Base-by-base conservation (phyloP, 2,888 invertebrate genomes). In the Helleia helle region DNA sequence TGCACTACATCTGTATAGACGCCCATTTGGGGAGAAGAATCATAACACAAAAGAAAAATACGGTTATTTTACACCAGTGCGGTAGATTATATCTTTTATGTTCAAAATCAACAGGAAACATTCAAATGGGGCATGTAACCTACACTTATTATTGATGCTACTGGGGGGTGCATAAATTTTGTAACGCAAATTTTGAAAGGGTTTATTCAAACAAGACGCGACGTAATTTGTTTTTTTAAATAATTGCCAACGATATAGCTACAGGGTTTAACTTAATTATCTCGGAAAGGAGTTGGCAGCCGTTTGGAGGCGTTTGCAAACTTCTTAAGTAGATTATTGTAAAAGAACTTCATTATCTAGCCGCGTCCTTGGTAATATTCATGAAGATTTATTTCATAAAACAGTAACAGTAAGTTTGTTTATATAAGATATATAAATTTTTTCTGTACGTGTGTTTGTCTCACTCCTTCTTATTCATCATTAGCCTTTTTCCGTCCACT, bases 51-150 rank as follows among this genome's bases (percentile, higher is more conserved):
- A 76, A 65, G 75, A 76, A 77, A 79, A 72, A 73, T 76, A 80
- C 74, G 71, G 73, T 79, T 81, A 81, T 83, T 84, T 83, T 81
- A 81, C 81, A 79, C 81, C 71, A 79, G 59, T 76, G 83, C 65
- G 83, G 83, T 81, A 83, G 81, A 81, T 83, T 80, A 80, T 80
- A 83, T 81, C 81, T 75, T 77, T 81, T 76, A 79, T 80, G 73
- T 66, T 73, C 62, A 81, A 83, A 81, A 80, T 81, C 83, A 81
- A 84, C 83, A 81, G 83, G 83, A 83, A 81, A 71, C 75, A 67
- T 80, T 70, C 71, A 80, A 83, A 84, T 83, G 80, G 80, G 74
- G 80, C 81, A 81, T 84, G 79, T 83, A 84, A 83, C 83, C 81
- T 77, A 83, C 74, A 83, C 81, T 84, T 83, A 79, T 72, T 74